Percentiles rank a stretch among this genome's conserved stretches.
Evolutionary conservation across 2,113 vertebrate genomes (phyloP).

Genomic region (Cephalopholis sonnerati): DNA sequence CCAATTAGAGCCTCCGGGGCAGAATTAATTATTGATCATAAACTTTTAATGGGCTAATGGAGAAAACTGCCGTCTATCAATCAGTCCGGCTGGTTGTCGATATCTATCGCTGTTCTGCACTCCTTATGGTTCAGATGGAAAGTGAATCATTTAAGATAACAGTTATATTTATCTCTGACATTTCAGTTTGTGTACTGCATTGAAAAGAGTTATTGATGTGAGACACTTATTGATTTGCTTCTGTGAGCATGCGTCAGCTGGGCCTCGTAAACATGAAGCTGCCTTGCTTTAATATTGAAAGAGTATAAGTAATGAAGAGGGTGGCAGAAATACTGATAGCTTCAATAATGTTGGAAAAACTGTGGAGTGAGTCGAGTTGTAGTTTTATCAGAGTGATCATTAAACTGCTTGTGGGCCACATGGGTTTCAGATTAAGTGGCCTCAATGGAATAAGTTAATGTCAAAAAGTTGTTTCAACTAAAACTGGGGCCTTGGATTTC

Average conservation of each 20-base stretch:
- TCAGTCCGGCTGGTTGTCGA: slow-evolving; percentile 26
- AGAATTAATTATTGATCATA: slow-evolving; percentile 60
- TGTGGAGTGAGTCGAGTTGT: not conserved
- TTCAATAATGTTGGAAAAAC: slow-evolving; percentile 7
- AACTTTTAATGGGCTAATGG: slow-evolving; percentile 47
- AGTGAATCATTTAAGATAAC: not conserved
- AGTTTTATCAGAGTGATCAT: not conserved
- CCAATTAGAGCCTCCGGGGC: slow-evolving; percentile 44
- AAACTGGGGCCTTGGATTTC: not conserved
- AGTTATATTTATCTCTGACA: slow-evolving; percentile 19
- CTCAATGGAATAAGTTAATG: not conserved
- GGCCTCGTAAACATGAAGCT: no score
- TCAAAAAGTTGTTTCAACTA: not conserved
- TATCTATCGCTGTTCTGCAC: not conserved
- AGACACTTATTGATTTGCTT: not conserved
- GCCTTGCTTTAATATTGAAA: no score
- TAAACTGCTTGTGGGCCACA: not conserved
- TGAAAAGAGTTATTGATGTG: not conserved
- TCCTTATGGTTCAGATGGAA: slow-evolving; percentile 10
- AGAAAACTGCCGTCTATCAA: slow-evolving; percentile 22
- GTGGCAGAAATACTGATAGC: no score
- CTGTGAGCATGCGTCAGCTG: no score
- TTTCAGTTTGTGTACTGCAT: slow-evolving; percentile 22
- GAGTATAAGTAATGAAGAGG: no score
- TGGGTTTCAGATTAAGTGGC: not conserved